Evolutionary conservation across 2,113 vertebrate genomes (phyloP).

Genomic region (Neolamprologus ventralis): DNA sequence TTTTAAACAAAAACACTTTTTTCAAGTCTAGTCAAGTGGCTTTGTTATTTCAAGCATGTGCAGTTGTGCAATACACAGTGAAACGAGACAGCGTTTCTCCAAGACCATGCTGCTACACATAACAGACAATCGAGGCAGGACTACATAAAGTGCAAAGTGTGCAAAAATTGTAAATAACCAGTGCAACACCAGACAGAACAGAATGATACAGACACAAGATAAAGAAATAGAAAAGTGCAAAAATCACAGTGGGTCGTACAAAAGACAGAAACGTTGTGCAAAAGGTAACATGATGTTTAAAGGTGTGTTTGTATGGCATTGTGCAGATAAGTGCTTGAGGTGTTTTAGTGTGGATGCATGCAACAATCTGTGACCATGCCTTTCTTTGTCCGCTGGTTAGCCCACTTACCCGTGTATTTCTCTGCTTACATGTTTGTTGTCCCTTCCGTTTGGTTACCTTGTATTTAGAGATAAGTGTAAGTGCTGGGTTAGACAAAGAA

Average conservation of each 20-base stretch:
- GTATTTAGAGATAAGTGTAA: not conserved
- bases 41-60: not conserved
- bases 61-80: not conserved
- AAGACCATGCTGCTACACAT: not conserved
- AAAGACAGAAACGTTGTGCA: not conserved
- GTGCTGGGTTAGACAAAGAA: not conserved
- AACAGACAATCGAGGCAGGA: not conserved
- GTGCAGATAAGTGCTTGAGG: not conserved
- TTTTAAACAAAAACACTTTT: not conserved
- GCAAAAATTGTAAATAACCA: not conserved
- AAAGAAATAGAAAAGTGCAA: not conserved
- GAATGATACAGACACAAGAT: not conserved
- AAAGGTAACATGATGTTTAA: not conserved
- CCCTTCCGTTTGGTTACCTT: not conserved
- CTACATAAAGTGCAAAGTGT: not conserved
- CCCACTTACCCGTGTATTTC: not conserved
- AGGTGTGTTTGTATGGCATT: not conserved
- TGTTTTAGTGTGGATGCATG: not conserved
- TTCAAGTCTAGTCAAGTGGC: not conserved
- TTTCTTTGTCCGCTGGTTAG: not conserved
- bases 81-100: not conserved
- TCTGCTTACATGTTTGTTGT: not conserved
- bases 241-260: not conserved
- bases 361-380: not conserved
- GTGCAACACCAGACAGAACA: not conserved